Conservation (phyloP, 2,797 vertebrate genomes). For the Melopsittacus undulatus region DNA sequence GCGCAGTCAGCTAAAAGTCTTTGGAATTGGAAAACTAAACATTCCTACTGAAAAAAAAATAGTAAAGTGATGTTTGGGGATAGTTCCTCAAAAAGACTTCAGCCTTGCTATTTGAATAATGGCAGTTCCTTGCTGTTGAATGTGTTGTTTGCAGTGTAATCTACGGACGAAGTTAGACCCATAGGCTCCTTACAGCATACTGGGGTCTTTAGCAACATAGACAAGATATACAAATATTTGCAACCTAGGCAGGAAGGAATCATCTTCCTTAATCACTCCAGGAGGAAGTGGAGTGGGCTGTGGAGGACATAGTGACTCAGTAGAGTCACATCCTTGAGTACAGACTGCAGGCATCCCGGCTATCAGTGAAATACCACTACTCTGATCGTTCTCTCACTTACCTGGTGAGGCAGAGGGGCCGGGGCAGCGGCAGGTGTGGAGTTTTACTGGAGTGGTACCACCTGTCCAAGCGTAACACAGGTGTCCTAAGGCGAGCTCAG, state of each 20-base stretch:
- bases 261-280: neutral
- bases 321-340: neutral
- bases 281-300: neutral
- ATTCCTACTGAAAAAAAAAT: neutral
- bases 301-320: neutral
- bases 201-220: neutral
- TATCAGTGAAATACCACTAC: too few relatives aligned
- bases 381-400: too few relatives aligned
- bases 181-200: neutral
- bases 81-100: neutral
- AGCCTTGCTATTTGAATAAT: neutral
- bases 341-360: neutral
- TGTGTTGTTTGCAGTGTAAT: neutral
- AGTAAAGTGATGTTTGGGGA: neutral
- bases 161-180: neutral
- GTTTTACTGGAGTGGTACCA: too few relatives aligned
- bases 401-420: too few relatives aligned
- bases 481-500: too few relatives aligned
- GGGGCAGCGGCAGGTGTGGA: too few relatives aligned
- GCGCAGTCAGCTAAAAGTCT: neutral
- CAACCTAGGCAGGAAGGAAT: neutral
- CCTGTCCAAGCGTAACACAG: too few relatives aligned
- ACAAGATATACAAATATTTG: neutral
- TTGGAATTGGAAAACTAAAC: neutral
- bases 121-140: neutral